Conservation (phyloP, 2,888 invertebrate genomes). For the Cantharis lateralis region DNA sequence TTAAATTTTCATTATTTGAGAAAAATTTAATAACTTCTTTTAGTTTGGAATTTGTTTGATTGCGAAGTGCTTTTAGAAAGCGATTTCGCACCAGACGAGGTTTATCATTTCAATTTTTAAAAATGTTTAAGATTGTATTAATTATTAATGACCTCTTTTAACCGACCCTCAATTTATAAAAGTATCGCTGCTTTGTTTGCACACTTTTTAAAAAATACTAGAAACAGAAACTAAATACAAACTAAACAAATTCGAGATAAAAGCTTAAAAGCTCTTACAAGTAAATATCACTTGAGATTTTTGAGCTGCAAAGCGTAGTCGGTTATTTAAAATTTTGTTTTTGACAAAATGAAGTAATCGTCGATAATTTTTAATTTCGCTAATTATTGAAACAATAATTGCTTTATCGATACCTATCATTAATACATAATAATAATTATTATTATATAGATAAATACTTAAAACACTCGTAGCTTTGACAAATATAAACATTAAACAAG, state of each 20-base stretch:
- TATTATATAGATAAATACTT: slow-evolving; percentile 44
- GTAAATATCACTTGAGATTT: background rate
- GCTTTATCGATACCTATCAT: slow-evolving; percentile 41
- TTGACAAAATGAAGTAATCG: background rate
- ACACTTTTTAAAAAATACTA: background rate
- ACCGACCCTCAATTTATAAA: background rate
- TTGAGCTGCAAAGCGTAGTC: background rate
- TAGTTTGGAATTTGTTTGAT: background rate
- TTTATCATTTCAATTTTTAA: background rate
- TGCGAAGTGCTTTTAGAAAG: background rate
- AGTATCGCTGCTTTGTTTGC: background rate
- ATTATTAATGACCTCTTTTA: background rate
- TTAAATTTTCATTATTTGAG: background rate
- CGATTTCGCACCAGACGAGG: background rate
- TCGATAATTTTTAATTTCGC: background rate
- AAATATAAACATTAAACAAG: slow-evolving; percentile 41
- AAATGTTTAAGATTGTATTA: background rate
- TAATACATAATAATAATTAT: slow-evolving; percentile 36
- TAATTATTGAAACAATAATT: slow-evolving; percentile 33
- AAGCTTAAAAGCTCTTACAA: background rate
- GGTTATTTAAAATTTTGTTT: background rate
- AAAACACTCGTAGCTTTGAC: slow-evolving; percentile 33
- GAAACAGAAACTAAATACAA: background rate
- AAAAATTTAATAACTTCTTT: background rate
- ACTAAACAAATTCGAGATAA: background rate